Evolutionary conservation across 2,888 invertebrate genomes (phyloP), one percentile per base, ranked within the genome.

Genomic region (Cryptocheilus praepositus): DNA sequence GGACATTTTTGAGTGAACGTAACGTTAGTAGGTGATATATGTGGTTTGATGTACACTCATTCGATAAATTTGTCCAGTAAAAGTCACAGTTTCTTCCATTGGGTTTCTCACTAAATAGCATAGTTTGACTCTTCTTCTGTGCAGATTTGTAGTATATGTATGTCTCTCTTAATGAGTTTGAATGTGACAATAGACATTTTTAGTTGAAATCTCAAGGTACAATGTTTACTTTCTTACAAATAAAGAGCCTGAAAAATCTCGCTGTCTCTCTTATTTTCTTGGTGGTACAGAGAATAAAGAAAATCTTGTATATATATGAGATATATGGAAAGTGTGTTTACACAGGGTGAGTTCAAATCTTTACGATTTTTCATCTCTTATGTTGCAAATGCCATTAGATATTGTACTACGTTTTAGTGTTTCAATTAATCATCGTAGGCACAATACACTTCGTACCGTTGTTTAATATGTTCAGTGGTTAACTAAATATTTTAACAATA

Each of bases 81-180:
- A 36, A 62, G 64, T 70, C 70, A 73, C 72, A 64, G 64, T 75
- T 79, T 79, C 71, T 79, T 81, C 73, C 69, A 73, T 81, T 79
- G 76, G 68, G 73, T 80, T 77, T 80, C 67, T 81, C 79, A 80
- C 75, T 81, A 71, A 74, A 79, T 79, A 80, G 72, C 67, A 73
- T 78, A 78, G 81, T 74, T 73, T 73, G 52, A 36, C 36, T 36
- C 64, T 77, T 76, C 67, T 75, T 80, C 71, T 80, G 66, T 76
- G 73, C 79, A 73, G 72, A 77, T 76, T 60, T 74, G 79, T 80
- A 77, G 79, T 76, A 72, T 61, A 73, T 71, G 71, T 77, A 77
- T 79, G 70, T 80, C 73, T 77, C 67, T 80, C 71, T 70, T 69
- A 70, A 77, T 80, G 67, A 78, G 71, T 77, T 79, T 77, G 75